Conservation (phyloP, 2,797 vertebrate genomes). For the Scolopax rusticola region DNA sequence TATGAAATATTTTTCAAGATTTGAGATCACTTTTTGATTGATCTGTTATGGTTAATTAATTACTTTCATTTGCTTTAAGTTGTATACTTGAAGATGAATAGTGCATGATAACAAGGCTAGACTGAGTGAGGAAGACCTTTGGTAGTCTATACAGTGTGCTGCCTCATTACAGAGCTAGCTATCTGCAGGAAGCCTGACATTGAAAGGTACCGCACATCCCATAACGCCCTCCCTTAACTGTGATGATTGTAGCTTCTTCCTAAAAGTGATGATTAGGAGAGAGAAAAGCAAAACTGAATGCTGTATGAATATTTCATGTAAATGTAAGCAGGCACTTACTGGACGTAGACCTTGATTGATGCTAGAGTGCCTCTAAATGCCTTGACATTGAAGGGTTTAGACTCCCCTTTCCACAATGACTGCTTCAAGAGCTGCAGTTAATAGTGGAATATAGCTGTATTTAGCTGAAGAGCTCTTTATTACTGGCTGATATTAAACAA, state of each 20-base stretch:
- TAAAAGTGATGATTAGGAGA: constrained; percentile 96
- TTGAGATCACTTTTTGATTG: constrained; percentile 78
- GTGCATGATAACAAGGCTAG: constrained; percentile 76
- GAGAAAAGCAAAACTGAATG: constrained; percentile 95
- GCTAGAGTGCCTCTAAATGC: constrained; percentile 92
- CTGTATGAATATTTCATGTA: constrained; percentile 99
- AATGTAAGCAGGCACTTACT: constrained; percentile 98
- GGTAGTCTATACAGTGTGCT: constrained; percentile 80
- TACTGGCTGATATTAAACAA: constrained; percentile 89
- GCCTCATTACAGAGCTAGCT: constrained; percentile 87
- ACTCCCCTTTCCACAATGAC: constrained; percentile 82
- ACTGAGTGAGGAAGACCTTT: constrained; percentile 82
- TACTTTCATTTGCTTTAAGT: constrained; percentile 82
- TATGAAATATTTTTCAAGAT: constrained; percentile 74
- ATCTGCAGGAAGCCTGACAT: constrained; percentile 85
- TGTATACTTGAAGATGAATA: constrained; percentile 77
- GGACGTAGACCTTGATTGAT: constrained; percentile 94
- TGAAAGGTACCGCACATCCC: constrained; percentile 87
- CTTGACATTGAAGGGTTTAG: constrained; percentile 93
- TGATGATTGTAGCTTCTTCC: constrained; percentile 95
- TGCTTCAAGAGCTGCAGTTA: constrained; percentile 89
- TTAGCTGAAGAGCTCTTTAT: constrained; percentile 97
- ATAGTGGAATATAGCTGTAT: constrained; percentile 90
- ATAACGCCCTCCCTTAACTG: constrained; percentile 89
- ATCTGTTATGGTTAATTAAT: constrained; percentile 82